Base-by-base conservation (phyloP, 2,888 invertebrate genomes). In the Polietes domitor region DNA sequence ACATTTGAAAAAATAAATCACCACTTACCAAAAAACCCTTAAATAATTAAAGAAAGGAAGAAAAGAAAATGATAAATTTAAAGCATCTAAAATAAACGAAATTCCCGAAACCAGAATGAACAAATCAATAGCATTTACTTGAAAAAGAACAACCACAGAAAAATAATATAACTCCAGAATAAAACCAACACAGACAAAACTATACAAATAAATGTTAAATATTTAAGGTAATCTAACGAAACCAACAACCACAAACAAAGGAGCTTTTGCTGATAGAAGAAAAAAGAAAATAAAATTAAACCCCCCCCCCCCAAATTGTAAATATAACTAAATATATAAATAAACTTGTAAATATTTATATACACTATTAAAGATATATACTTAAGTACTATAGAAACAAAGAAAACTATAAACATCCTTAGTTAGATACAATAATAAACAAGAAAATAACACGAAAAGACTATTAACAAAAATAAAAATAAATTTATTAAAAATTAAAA, bases 381-480 rank as follows among this genome's bases (percentile, higher is more conserved):
- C 26, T n/a, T n/a, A 65, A 58, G 43, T 32, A 53, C 12, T 37
- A 53, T 26, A 63, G 71, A 72, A 63, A 63, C 1, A 63, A 47
- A 74, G 21, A 19, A 50, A 58, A 37, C 1, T 32, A 43, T 32
- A 76, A 77, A 77, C 28, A 58, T 68, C 41, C 70, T 63, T 83
- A 83, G 83, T 83, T 83, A 83, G 83, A 41, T 41, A 77, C 41
- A 83, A 77, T 77, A 68, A 68, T 80, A 77, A 79, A 58, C 43
- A 75, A 63, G 32, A 43, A 73, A 76, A 63, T 61, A 71, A 77
- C 47, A 75, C 63, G 74, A 83, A 74, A 83, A 83, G 83, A 83
- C 83, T 83, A 83, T 83, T 53, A 70, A 53, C 65, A 71, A 37
- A 50, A 82, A 73, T n/a, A 53, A 53, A 75, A 63, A 43, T 47